phyloP scores from a whole-genome alignment of 2,113 vertebrate genomes.

The Erythrolamprus reginae region DNA sequence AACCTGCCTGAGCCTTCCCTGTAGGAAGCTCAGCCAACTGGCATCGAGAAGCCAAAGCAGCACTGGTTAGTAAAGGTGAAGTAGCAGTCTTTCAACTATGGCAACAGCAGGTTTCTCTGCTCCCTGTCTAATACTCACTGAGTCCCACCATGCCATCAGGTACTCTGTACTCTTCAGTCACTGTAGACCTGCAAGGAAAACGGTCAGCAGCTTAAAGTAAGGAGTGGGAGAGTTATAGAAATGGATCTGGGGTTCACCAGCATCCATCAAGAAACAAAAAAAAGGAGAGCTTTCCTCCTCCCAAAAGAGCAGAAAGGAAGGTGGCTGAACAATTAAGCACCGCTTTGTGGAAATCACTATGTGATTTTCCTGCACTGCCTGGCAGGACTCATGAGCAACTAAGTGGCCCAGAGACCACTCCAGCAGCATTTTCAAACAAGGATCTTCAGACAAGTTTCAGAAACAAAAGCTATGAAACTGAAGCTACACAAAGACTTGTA shows the following conservation, averaged over 20 bases:
- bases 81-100: background rate
- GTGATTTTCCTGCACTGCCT: background rate
- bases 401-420: background rate
- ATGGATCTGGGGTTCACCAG: background rate
- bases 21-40: slow-evolving; percentile 8
- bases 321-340: slow-evolving; percentile 9
- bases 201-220: slow-evolving; percentile 16
- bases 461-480: slow-evolving; percentile 25
- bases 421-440: background rate
- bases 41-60: background rate
- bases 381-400: background rate
- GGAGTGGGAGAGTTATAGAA: background rate
- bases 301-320: slow-evolving; percentile 4
- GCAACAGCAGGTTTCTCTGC: background rate
- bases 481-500: background rate
- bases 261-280: background rate
- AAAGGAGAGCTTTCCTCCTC: background rate
- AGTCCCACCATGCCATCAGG: slow-evolving; percentile 93
- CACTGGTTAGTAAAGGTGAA: background rate
- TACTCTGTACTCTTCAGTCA: slow-evolving; percentile 86
- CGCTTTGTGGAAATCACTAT: slow-evolving; percentile 13
- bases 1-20: slow-evolving; percentile 14
- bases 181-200: slow-evolving; percentile 67
- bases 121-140: slow-evolving; percentile 75
- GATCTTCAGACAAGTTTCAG: slow-evolving; percentile 5